Conservation (phyloP, 1,140 invertebrate species). For the Lordiphosa clarofinis region DNA sequence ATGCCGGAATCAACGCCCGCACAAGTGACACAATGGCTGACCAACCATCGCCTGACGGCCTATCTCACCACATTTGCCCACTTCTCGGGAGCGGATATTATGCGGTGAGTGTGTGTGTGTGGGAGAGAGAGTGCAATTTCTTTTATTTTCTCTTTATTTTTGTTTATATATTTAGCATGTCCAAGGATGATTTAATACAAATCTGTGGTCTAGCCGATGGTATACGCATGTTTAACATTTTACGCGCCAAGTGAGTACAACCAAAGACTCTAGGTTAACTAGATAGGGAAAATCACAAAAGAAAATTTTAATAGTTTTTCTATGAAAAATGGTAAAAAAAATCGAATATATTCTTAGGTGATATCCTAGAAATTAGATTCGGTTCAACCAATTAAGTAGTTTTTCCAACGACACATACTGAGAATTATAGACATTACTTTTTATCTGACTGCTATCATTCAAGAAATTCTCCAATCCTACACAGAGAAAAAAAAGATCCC, state of each 20-base stretch:
- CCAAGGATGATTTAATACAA: constrained; percentile 94
- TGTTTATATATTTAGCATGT: constrained; percentile 82
- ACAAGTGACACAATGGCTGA: constrained; percentile 91
- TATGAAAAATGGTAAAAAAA: too few relatives aligned
- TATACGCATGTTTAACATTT: constrained; percentile 93
- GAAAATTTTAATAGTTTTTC: too few relatives aligned
- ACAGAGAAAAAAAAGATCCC: too few relatives aligned
- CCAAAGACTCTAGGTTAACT: not conserved
- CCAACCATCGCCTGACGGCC: constrained; percentile 87
- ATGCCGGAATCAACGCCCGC: constrained; percentile 83
- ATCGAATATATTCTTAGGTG: too few relatives aligned
- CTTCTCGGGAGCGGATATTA: constrained; percentile 93
- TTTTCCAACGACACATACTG: too few relatives aligned
- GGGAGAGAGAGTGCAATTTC: not conserved
- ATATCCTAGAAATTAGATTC: too few relatives aligned
- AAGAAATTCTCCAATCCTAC: too few relatives aligned
- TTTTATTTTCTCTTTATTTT: constrained; percentile 9
- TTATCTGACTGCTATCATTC: too few relatives aligned
- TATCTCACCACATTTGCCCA: constrained; percentile 89
- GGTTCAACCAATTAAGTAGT: too few relatives aligned
- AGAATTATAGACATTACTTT: too few relatives aligned
- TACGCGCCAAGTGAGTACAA: constrained; percentile 87
- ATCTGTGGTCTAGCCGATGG: constrained; percentile 95
- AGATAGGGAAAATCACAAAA: too few relatives aligned
- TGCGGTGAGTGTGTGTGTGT: constrained; percentile 79